Percentiles rank a stretch among this genome's conserved stretches.
Evolutionary conservation across 2,113 vertebrate genomes (phyloP).

Genomic region (Sinocyclocheilus maitianheensis): DNA sequence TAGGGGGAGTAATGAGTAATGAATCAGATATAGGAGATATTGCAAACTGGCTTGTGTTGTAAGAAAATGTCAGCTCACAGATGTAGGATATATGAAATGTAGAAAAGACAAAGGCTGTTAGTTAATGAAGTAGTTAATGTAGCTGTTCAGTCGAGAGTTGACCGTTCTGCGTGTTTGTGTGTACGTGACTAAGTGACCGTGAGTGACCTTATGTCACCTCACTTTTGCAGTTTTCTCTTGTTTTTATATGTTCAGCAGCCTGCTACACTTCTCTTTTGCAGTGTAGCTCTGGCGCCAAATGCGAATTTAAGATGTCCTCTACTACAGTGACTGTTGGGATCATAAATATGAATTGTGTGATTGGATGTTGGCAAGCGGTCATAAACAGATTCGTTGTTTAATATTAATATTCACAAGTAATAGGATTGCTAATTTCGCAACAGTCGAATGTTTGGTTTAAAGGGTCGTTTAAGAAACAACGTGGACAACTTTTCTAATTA

Average conservation of each 20-base stretch:
- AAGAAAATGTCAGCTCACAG: neutral
- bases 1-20: neutral
- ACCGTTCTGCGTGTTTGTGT: neutral
- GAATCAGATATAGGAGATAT: neutral
- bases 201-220: neutral
- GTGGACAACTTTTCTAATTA: neutral
- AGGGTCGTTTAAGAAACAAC: neutral
- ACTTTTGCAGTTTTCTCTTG: neutral
- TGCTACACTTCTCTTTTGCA: neutral
- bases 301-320: neutral
- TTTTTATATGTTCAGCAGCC: neutral
- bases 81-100: neutral
- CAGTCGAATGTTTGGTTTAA: neutral
- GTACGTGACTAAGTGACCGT: constrained; percentile 23
- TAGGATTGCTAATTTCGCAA: neutral
- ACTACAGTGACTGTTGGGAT: neutral
- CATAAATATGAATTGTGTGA: neutral
- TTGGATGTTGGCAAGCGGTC: neutral
- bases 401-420: neutral
- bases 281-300: neutral
- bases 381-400: neutral
- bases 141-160: neutral
- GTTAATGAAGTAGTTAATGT: neutral
- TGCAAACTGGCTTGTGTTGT: neutral
- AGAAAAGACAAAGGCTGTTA: neutral